Evolutionary conservation across 2,797 vertebrate genomes (phyloP).

Genomic region (Steatocranus sp.): DNA sequence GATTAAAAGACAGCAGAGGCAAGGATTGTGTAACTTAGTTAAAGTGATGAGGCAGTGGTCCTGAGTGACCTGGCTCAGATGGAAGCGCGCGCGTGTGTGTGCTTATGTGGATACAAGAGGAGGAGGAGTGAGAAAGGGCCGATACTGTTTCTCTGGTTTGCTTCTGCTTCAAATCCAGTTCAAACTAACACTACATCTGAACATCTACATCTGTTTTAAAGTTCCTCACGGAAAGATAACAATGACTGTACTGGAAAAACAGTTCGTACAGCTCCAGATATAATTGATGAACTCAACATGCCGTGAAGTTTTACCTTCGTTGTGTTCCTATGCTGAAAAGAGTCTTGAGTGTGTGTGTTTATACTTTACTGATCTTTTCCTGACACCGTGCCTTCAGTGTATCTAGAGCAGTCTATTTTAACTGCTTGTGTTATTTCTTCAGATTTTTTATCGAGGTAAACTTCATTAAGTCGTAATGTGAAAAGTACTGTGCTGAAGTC

Average conservation of each 20-base stretch:
- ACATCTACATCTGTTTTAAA: neutral
- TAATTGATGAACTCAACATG: neutral
- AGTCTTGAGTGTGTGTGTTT: neutral
- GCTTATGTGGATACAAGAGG: constrained; percentile 33
- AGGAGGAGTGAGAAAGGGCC: neutral
- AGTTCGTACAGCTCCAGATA: neutral
- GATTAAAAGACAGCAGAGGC: constrained; percentile 33
- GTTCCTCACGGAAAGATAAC: constrained; percentile 1
- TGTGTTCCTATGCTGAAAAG: neutral
- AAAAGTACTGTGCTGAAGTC: neutral
- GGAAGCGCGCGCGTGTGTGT: neutral
- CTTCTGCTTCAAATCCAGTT: constrained; percentile 10
- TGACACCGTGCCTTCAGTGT: neutral
- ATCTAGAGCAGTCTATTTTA: neutral
- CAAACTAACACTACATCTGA: neutral
- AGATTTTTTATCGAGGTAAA: neutral
- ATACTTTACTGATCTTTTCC: neutral
- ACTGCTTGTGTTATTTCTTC: neutral
- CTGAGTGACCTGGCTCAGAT: constrained; percentile 47
- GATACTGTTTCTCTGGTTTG: constrained; percentile 2
- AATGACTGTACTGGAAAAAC: neutral
- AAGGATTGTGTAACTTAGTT: constrained; percentile 67
- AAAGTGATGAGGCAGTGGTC: constrained; percentile 61
- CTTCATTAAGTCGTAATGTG: neutral
- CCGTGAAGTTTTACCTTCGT: neutral